Evolutionary conservation across 2,113 vertebrate genomes (phyloP).

Genomic region (Lipophrys pholis): DNA sequence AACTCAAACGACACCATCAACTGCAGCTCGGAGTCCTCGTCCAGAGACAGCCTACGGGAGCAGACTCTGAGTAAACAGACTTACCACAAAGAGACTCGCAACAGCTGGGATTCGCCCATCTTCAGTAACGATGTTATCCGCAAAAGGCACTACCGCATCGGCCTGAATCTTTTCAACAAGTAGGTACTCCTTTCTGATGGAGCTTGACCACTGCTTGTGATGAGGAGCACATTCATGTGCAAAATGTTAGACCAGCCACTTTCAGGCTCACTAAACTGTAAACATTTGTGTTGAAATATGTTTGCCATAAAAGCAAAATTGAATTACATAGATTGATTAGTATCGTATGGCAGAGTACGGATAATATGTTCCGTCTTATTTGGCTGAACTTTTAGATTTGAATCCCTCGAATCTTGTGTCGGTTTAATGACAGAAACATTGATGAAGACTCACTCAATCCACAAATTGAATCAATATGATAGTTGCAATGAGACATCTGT

Average conservation of each 20-base stretch:
- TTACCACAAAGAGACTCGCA: slow-evolving; percentile 98
- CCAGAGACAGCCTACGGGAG: slow-evolving; percentile 94
- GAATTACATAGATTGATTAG: neutral
- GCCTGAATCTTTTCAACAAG: slow-evolving; percentile 99
- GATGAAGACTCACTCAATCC: too few relatives aligned
- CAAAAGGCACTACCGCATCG: slow-evolving; percentile 97
- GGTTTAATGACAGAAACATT: too few relatives aligned
- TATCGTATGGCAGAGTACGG: neutral
- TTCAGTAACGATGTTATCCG: slow-evolving; percentile 97
- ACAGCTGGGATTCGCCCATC: slow-evolving; percentile 99
- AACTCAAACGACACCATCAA: slow-evolving; percentile 99
- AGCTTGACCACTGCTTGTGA: slow-evolving; percentile 22
- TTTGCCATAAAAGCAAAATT: neutral
- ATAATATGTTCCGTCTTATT: too few relatives aligned
- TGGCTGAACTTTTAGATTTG: too few relatives aligned
- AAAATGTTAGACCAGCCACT: slow-evolving; percentile 5
- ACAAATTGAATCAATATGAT: neutral
- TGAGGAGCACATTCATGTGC: neutral
- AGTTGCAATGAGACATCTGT: neutral
- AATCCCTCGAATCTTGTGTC: too few relatives aligned
- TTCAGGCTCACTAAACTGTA: neutral
- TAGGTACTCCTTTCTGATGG: slow-evolving; percentile 80
- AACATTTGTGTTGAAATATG: neutral
- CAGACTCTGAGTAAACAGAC: slow-evolving; percentile 97
- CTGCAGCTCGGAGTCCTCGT: slow-evolving; percentile 97